Evolutionary conservation across 1,140 invertebrate species (phyloP).

Genomic region (Archivesica marissinica): DNA sequence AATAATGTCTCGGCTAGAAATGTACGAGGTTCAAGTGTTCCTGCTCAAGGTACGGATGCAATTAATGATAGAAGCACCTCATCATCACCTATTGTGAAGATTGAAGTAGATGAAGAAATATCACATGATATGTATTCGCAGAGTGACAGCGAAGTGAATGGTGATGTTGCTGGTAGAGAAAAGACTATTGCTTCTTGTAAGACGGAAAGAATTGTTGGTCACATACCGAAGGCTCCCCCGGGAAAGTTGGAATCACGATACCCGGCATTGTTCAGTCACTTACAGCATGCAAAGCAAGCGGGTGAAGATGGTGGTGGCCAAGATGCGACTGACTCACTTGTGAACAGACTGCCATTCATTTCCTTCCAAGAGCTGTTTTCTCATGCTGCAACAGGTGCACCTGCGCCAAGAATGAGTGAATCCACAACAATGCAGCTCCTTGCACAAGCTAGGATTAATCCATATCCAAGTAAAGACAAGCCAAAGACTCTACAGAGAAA

Average conservation of each 20-base stretch:
- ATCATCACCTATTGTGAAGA: constrained; percentile 35
- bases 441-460: constrained; percentile 17
- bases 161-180: not conserved
- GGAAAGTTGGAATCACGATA: constrained; percentile 56
- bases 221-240: not conserved
- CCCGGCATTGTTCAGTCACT: constrained; percentile 57
- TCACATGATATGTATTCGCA: constrained; percentile 1
- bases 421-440: constrained; percentile 6
- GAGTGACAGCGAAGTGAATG: constrained; percentile 2
- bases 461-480: constrained; percentile 13
- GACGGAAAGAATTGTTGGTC: not conserved
- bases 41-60: not conserved
- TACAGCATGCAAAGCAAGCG: constrained; percentile 18
- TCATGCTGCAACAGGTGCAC: not conserved
- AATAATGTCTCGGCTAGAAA: not conserved
- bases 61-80: constrained; percentile 10
- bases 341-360: constrained; percentile 55
- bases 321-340: constrained; percentile 34
- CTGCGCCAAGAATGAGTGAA: constrained; percentile 24
- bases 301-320: not conserved
- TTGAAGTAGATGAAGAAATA: constrained; percentile 52
- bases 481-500: not conserved
- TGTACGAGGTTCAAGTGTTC: constrained; percentile 12
- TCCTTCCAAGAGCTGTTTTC: constrained; percentile 58
- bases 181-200: not conserved